Percentiles rank a stretch among this genome's conserved stretches.
Conservation (phyloP, 2,797 vertebrate genomes). For the Trichosurus vulpecula region DNA sequence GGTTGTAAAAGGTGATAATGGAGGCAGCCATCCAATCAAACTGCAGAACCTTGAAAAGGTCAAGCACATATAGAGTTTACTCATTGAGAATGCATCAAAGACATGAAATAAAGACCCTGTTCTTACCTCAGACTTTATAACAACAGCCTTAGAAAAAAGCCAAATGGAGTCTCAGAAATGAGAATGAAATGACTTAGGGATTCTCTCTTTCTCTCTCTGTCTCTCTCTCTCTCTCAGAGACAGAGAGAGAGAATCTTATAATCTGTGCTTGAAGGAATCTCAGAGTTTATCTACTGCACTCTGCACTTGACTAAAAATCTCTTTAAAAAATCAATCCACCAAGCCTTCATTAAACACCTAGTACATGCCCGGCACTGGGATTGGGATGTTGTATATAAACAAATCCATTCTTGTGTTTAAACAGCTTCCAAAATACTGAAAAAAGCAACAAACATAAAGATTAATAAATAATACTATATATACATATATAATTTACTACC, state of each 20-base stretch:
- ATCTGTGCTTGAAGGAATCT: neutral
- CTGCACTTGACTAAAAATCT: neutral
- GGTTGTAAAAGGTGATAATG: slow-evolving; percentile 78
- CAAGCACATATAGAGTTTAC: slow-evolving; percentile 67
- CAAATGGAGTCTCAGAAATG: slow-evolving; percentile 40
- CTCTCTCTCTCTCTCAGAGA: too few species aligned
- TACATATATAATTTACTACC: neutral
- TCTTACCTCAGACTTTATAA: slow-evolving; percentile 53
- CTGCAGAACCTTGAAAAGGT: slow-evolving; percentile 75
- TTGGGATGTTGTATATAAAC: neutral
- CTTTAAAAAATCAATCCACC: neutral
- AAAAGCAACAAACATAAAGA: neutral
- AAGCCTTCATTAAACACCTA: neutral
- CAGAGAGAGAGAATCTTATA: neutral
- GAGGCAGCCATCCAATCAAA: slow-evolving; percentile 76
- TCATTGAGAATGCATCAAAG: slow-evolving; percentile 60
- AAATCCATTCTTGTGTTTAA: neutral
- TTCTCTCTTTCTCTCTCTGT: too few species aligned
- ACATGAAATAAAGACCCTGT: slow-evolving; percentile 52
- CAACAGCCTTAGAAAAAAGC: slow-evolving; percentile 21
- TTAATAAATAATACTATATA: neutral
- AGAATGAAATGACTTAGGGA: neutral
- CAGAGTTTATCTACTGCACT: neutral
- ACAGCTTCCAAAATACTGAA: neutral
- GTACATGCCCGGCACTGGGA: fast-evolving